These are phyloP conservation scores for Platyscapa corneri DNA, from an alignment of 1,140 invertebrate species.

Conservation along the genomic window DNA sequence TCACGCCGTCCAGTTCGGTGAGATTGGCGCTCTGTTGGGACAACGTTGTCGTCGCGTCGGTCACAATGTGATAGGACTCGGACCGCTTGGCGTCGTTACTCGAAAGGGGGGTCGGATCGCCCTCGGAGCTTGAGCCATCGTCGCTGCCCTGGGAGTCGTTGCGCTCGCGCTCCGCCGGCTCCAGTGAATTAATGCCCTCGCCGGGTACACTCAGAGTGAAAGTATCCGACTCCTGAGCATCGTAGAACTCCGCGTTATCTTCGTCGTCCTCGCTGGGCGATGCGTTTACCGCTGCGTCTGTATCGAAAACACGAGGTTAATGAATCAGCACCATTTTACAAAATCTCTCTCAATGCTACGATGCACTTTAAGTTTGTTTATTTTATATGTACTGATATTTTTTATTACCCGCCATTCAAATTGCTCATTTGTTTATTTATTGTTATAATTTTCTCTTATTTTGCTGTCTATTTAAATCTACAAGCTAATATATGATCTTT, in stretches of 20 bases:
- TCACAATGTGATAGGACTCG: constrained; percentile 69
- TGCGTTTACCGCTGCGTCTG: constrained; percentile 72
- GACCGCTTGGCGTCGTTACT: constrained; percentile 62
- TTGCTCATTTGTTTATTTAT: no score
- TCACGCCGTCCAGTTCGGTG: constrained; percentile 69
- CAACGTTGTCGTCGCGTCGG: constrained; percentile 64
- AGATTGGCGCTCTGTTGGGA: constrained; percentile 29
- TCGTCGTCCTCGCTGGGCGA: constrained; percentile 89
- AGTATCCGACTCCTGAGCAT: constrained; percentile 87
- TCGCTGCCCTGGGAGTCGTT: constrained; percentile 72
- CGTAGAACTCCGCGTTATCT: constrained; percentile 91
- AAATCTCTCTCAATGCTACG: no score
- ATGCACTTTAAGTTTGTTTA: no score
- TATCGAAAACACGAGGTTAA: background rate
- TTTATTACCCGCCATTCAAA: no score
- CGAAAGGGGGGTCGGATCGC: constrained; percentile 65
- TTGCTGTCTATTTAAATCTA: no score
- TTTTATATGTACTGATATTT: no score
- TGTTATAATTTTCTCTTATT: no score
- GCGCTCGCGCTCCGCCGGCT: constrained; percentile 63
- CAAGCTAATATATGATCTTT: no score
- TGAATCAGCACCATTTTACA: no score
- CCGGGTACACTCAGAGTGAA: constrained; percentile 82
- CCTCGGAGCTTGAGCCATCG: constrained; percentile 73
- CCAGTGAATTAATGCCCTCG: constrained; percentile 63